Evolutionary conservation across 64 coral and sea anemone species (phyloP).

Genomic region (Stylophora pistillata): DNA sequence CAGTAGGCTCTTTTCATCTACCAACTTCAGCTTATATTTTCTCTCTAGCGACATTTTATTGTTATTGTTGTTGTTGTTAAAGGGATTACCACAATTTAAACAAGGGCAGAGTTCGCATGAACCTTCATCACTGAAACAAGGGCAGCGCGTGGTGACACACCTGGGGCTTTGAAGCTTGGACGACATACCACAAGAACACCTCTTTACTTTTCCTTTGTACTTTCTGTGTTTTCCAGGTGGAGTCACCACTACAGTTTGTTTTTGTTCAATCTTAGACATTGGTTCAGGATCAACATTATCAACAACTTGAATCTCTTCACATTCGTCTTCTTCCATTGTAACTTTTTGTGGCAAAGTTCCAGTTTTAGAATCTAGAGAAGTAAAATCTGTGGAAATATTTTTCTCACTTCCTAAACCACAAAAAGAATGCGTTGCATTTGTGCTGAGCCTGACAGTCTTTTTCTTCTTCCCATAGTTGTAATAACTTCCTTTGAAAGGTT

Average conservation of each 20-base stretch:
- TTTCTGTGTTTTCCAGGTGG: slow-evolving; percentile 23
- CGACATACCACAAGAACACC: slow-evolving; percentile 66
- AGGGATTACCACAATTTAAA: slow-evolving; percentile 81
- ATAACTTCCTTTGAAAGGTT: slow-evolving; percentile 81
- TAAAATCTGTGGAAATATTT: neutral
- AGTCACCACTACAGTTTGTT: slow-evolving; percentile 8
- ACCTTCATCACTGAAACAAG: slow-evolving; percentile 66
- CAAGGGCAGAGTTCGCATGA: slow-evolving; percentile 78
- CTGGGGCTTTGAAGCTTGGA: slow-evolving; percentile 40
- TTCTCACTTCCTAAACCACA: neutral
- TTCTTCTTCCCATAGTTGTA: slow-evolving; percentile 86
- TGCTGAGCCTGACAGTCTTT: slow-evolving; percentile 42
- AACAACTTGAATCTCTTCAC: slow-evolving; percentile 41
- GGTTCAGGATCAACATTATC: slow-evolving; percentile 17
- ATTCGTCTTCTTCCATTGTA: slow-evolving; percentile 35
- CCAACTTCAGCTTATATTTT: slow-evolving; percentile 2
- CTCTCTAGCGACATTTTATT: slow-evolving; percentile 31
- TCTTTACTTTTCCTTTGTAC: slow-evolving; percentile 39
- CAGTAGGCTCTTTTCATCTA: neutral
- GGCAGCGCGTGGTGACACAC: slow-evolving; percentile 74
- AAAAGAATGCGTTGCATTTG: neutral
- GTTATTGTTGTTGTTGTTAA: slow-evolving; percentile 86
- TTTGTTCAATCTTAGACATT: slow-evolving; percentile 23
- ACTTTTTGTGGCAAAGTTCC: neutral
- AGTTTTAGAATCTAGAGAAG: slow-evolving; percentile 21